phyloP scores from a whole-genome alignment of 2,888 invertebrate genomes.

The Nomada hirtipes region DNA sequence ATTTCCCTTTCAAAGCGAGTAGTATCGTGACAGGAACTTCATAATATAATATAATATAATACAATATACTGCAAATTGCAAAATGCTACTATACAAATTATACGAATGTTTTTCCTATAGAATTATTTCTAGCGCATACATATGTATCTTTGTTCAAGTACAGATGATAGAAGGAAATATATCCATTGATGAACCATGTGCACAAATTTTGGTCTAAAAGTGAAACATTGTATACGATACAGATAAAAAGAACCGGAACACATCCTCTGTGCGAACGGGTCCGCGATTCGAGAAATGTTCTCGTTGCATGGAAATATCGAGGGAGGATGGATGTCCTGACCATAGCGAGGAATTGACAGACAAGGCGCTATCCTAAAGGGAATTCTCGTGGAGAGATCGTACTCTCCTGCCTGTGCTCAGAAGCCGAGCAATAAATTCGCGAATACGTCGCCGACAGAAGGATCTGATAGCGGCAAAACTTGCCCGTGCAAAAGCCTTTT shows the following conservation, averaged over 20 bases:
- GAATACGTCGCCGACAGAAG: slow-evolving; percentile 62
- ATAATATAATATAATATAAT: too few relatives aligned
- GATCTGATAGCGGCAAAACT: slow-evolving; percentile 70
- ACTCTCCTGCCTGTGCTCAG: slow-evolving; percentile 53
- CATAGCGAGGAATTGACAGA: slow-evolving; percentile 73
- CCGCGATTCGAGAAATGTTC: slow-evolving; percentile 40
- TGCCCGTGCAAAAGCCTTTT: slow-evolving; percentile 55
- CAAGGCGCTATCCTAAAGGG: slow-evolving; percentile 68
- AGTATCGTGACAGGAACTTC: too few relatives aligned
- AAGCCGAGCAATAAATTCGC: slow-evolving; percentile 72
- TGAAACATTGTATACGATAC: background rate
- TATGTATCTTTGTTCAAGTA: too few relatives aligned
- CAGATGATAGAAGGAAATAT: background rate
- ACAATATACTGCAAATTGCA: too few relatives aligned
- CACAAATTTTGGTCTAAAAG: background rate
- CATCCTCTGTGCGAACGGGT: slow-evolving; percentile 23
- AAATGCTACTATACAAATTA: too few relatives aligned
- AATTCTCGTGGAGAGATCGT: slow-evolving; percentile 61
- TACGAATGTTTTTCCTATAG: too few relatives aligned
- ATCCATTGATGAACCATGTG: background rate
- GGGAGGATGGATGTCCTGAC: slow-evolving; percentile 62
- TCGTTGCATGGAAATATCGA: slow-evolving; percentile 45
- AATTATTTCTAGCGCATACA: too few relatives aligned
- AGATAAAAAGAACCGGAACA: slow-evolving; percentile 35
- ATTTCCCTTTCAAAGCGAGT: too few relatives aligned